These are phyloP conservation scores for Silvanus unidentatus DNA, from an alignment of 2,888 invertebrate genomes.

Conservation along the genomic window DNA sequence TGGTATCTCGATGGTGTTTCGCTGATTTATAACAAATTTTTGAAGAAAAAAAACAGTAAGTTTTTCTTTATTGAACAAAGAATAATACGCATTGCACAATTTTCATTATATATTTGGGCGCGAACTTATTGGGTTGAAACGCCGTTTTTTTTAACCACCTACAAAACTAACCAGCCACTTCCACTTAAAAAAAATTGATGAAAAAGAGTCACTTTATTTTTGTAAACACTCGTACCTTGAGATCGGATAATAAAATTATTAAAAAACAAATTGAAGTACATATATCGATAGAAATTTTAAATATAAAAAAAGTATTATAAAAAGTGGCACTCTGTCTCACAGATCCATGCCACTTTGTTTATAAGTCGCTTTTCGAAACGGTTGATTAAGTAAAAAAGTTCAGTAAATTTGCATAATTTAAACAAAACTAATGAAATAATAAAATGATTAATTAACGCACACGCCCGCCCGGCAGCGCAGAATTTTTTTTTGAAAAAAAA, in stretches of 20 bases:
- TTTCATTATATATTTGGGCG: no score
- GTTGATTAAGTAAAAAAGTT: slow-evolving; percentile 16
- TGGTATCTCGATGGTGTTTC: no score
- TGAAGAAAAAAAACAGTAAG: no score
- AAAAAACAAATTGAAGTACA: slow-evolving; percentile 15
- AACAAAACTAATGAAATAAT: slow-evolving; percentile 5
- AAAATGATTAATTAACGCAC: slow-evolving; percentile 33
- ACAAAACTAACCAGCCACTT: slow-evolving; percentile 44
- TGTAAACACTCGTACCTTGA: slow-evolving; percentile 38
- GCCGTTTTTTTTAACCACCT: slow-evolving; percentile 31
- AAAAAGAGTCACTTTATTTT: slow-evolving; percentile 41
- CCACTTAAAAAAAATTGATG: slow-evolving; percentile 31
- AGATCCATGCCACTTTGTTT: slow-evolving; percentile 12
- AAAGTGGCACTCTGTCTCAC: slow-evolving; percentile 17
- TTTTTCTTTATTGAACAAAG: slow-evolving; percentile 4
- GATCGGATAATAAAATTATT: slow-evolving; percentile 28
- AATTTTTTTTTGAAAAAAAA: slow-evolving; percentile 30
- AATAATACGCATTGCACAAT: slow-evolving; percentile 30
- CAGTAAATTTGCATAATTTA: slow-evolving; percentile 1
- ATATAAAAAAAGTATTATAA: slow-evolving; percentile 24
- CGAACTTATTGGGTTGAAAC: no score
- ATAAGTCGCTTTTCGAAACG: slow-evolving; percentile 13
- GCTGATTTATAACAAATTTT: no score
- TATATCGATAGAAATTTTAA: slow-evolving; percentile 24
- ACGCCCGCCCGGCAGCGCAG: slow-evolving; percentile 38